Conservation (phyloP, 2,797 vertebrate species). For the Phyllotis vaccarum region DNA sequence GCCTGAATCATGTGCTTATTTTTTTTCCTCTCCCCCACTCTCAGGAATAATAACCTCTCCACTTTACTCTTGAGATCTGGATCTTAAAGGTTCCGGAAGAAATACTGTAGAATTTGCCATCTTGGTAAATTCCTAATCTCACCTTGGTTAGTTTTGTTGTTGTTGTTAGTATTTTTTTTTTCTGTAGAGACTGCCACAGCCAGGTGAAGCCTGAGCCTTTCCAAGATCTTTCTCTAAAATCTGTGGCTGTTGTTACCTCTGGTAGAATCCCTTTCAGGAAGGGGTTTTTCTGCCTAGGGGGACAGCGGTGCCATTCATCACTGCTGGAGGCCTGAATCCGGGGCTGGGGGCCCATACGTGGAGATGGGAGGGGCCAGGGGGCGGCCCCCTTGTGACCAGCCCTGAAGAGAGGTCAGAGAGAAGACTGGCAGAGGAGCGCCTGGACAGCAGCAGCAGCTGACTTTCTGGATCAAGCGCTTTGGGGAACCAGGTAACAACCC, state of each 20-base stretch:
- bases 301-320: slow-evolving; percentile 62
- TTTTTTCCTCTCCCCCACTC: neutral
- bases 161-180: neutral
- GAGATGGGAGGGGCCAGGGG: slow-evolving; percentile 71
- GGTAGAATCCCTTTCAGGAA: slow-evolving; percentile 59
- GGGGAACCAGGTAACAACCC: slow-evolving; percentile 69
- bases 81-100: neutral
- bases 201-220: slow-evolving; percentile 57
- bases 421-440: slow-evolving; percentile 63
- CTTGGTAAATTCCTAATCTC: neutral
- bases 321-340: slow-evolving; percentile 61
- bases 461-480: slow-evolving; percentile 56
- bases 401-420: slow-evolving; percentile 68
- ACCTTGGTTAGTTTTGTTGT: neutral
- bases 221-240: slow-evolving; percentile 54
- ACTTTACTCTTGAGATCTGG: neutral
- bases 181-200: neutral
- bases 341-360: slow-evolving; percentile 51
- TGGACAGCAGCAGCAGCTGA: slow-evolving; percentile 65
- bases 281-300: slow-evolving; percentile 43
- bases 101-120: neutral
- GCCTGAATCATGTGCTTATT: neutral
- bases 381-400: slow-evolving; percentile 72
- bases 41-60: slow-evolving; percentile 44
- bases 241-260: slow-evolving; percentile 34